These are phyloP conservation scores for Gila orcuttii DNA, from an alignment of 2,113 vertebrate genomes.

Conservation along the genomic window DNA sequence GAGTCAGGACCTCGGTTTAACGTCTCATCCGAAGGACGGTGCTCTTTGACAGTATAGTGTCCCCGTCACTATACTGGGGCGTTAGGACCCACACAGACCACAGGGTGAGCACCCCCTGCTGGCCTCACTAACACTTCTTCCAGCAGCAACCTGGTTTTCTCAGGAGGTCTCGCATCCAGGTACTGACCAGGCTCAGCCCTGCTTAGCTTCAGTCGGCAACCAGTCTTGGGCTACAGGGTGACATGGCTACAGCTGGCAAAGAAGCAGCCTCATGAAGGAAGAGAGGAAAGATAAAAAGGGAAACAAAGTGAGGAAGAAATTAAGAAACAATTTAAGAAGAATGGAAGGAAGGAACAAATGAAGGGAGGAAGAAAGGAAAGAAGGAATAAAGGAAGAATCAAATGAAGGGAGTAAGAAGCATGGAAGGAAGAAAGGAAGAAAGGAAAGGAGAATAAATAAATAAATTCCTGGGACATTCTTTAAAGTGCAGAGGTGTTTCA, in stretches of 20 bases:
- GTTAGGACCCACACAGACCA: no score
- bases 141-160: no score
- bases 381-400: background rate
- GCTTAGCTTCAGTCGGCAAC: no score
- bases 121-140: no score
- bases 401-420: slow-evolving; percentile 27
- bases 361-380: background rate
- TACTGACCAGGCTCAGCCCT: no score
- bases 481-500: slow-evolving; percentile 41
- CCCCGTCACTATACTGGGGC: no score
- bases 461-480: slow-evolving; percentile 23
- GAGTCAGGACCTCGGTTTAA: no score
- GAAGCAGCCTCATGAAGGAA: background rate
- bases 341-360: background rate
- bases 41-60: no score
- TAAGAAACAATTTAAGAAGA: background rate
- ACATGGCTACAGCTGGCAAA: no score
- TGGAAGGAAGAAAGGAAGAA: slow-evolving; percentile 15
- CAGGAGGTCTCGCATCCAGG: no score
- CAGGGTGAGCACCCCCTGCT: no score
- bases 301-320: background rate
- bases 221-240: background rate
- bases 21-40: no score
- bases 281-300: background rate
- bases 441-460: background rate